Evolutionary conservation across 1,140 invertebrate genomes (phyloP).

Genomic region (Aethina tumida): DNA sequence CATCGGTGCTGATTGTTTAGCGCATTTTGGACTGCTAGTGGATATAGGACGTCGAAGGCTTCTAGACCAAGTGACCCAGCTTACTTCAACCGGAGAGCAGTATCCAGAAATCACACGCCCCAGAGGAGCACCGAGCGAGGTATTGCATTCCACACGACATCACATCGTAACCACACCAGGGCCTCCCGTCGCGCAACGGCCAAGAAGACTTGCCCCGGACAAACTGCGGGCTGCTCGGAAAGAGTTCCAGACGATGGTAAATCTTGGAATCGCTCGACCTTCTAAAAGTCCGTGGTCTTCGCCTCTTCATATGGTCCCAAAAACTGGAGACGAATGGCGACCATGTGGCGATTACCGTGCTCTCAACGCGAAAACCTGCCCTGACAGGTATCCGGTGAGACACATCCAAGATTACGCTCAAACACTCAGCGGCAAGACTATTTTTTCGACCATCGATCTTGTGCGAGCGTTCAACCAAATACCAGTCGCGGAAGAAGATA

Average conservation of each 20-base stretch:
- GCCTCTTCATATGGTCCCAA: slow-evolving; percentile 35
- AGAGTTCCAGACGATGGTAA: slow-evolving; percentile 26
- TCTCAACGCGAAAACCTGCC: slow-evolving; percentile 36
- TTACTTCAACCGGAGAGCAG: too few species aligned
- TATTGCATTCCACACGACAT: too few species aligned
- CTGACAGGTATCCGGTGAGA: slow-evolving; percentile 32
- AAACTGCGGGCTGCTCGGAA: slow-evolving; percentile 20
- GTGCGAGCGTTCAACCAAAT: slow-evolving; percentile 38
- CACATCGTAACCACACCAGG: slow-evolving; percentile 26
- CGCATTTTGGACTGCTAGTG: too few species aligned
- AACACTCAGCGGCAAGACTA: slow-evolving; percentile 22
- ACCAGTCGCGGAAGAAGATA: slow-evolving; percentile 21
- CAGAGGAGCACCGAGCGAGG: too few species aligned
- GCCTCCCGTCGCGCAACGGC: slow-evolving; percentile 24
- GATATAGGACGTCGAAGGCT: too few species aligned
- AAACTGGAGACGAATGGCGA: slow-evolving; percentile 32
- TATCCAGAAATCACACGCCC: too few species aligned
- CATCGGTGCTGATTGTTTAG: too few species aligned
- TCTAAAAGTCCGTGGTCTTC: slow-evolving; percentile 34
- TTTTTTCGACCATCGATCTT: slow-evolving; percentile 35
- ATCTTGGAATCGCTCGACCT: slow-evolving; percentile 22
- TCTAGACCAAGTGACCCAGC: too few species aligned
- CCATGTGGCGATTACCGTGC: slow-evolving; percentile 37
- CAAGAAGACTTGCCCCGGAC: slow-evolving; percentile 29
- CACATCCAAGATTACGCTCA: slow-evolving; percentile 31